These are phyloP conservation scores for Acropora tenuis DNA, from an alignment of 64 coral and sea anemone species.

Conservation along the genomic window DNA sequence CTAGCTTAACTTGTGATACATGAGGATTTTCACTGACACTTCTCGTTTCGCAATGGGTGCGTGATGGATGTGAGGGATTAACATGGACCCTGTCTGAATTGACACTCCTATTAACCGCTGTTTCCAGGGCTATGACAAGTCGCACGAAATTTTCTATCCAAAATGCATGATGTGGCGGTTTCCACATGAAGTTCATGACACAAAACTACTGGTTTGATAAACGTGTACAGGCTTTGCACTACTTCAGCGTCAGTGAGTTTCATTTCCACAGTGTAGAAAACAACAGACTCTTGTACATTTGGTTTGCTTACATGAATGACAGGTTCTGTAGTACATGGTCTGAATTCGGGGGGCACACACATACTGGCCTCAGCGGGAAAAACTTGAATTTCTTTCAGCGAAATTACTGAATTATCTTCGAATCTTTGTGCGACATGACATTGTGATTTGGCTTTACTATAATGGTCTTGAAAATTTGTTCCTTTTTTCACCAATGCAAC, in stretches of 20 bases:
- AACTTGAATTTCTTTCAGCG: neutral
- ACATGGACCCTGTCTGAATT: no score
- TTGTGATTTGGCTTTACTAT: neutral
- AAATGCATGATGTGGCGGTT: no score
- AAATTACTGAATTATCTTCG: neutral
- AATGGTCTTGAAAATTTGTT: neutral
- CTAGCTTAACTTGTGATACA: no score
- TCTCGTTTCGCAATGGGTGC: no score
- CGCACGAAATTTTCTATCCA: no score
- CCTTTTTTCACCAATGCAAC: neutral
- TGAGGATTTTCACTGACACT: no score
- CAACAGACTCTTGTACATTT: neutral
- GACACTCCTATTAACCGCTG: neutral
- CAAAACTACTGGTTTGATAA: no score
- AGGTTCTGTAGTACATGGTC: neutral
- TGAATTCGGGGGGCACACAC: neutral
- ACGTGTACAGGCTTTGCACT: no score
- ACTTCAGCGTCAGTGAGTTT: no score
- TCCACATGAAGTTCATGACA: no score
- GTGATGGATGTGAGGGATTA: no score
- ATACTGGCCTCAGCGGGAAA: neutral
- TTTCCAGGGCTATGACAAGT: neutral
- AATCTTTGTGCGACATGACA: neutral
- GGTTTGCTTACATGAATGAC: neutral
- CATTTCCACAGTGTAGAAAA: neutral